Evolutionary conservation across 2,888 invertebrate species (phyloP).

Genomic region (Epistrophe grossulariae): DNA sequence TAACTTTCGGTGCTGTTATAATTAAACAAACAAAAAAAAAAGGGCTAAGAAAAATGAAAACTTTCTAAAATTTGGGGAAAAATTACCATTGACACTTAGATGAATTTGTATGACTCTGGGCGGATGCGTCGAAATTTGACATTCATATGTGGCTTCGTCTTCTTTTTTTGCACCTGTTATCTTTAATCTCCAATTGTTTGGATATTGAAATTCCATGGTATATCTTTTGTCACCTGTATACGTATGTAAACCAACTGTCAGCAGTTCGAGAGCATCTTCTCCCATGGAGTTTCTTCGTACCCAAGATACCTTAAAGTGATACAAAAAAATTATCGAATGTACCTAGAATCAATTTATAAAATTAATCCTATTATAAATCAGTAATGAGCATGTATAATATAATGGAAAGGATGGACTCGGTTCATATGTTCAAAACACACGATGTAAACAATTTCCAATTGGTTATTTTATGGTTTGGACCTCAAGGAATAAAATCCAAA

Average conservation of each 20-base stretch:
- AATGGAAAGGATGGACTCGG: no score
- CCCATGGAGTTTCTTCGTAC: conserved; percentile 86
- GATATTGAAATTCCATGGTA: conserved; percentile 85
- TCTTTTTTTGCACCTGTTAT: conserved; percentile 84
- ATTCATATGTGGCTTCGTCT: conserved; percentile 85
- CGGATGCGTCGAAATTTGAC: conserved; percentile 86
- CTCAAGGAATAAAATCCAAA: no score
- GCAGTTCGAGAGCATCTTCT: conserved; percentile 87
- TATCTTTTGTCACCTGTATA: conserved; percentile 88
- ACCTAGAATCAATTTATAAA: no score
- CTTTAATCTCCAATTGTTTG: conserved; percentile 86
- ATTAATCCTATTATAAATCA: no score
- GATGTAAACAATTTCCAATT: no score
- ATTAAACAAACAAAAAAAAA: background rate
- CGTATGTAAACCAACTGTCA: conserved; percentile 88
- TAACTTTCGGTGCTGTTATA: conserved; percentile 85
- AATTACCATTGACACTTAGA: conserved; percentile 84
- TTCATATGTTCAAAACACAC: no score
- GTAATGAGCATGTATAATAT: no score
- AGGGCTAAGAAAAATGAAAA: background rate
- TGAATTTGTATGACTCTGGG: conserved; percentile 85
- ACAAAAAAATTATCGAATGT: background rate
- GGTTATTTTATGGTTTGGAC: no score
- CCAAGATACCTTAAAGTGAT: conserved; percentile 87
- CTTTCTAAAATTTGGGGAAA: background rate